Percentiles rank a stretch among this genome's conserved stretches.
Conservation (phyloP, 1,140 invertebrate genomes). For the Magallana gigas region DNA sequence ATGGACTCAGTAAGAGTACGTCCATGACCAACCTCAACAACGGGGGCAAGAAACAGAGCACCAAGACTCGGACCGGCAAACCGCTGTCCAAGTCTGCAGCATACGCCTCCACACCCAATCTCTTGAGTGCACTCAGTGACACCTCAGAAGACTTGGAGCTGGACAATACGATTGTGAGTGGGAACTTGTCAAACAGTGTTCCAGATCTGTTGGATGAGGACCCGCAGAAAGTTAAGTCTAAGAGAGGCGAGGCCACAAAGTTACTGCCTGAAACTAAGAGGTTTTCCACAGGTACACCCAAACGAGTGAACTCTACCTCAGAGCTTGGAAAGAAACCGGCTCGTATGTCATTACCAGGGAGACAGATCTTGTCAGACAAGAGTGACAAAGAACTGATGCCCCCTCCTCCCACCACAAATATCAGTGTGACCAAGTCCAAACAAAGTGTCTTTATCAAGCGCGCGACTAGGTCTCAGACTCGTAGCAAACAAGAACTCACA, state of each 20-base stretch:
- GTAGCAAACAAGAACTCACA: conserved; percentile 64
- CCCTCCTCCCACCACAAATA: conserved; percentile 56
- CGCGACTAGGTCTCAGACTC: conserved; percentile 52
- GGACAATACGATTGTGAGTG: conserved; percentile 19
- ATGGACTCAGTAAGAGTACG: conserved; percentile 46
- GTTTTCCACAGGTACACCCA: conserved; percentile 47
- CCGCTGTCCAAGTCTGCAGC: conserved; percentile 37
- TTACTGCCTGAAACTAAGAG: conserved; percentile 36
- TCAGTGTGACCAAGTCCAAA: conserved; percentile 42
- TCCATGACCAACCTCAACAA: conserved; percentile 56
- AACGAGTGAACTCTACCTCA: conserved; percentile 9
- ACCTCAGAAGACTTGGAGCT: conserved; percentile 4
- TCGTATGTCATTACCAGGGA: conserved; percentile 49
- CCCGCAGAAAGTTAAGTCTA: not conserved
- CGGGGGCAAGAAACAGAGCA: not conserved
- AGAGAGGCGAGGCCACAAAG: conserved; percentile 8
- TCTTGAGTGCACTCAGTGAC: conserved; percentile 44
- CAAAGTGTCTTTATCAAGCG: conserved; percentile 58
- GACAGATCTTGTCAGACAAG: conserved; percentile 9
- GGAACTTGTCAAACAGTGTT: conserved; percentile 67
- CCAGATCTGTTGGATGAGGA: conserved; percentile 67
- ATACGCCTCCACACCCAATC: conserved; percentile 68
- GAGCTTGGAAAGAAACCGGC: not conserved
- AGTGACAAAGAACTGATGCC: conserved; percentile 65
- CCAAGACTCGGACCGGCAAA: not conserved